Conservation (phyloP, 1,140 invertebrate species). For the Oscheius sp. region DNA sequence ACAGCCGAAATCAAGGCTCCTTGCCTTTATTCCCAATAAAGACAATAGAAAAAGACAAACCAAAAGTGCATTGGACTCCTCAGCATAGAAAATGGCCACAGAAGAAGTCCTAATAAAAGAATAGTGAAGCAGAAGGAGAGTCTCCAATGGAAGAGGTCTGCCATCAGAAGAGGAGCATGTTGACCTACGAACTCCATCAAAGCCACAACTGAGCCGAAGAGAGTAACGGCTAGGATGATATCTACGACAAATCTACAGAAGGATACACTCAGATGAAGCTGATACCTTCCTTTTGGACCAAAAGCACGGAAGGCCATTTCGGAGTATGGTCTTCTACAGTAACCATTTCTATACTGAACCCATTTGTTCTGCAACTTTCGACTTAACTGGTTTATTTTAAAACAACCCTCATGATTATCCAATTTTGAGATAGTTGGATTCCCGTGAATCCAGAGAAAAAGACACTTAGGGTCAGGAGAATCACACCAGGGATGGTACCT, state of each 20-base stretch:
- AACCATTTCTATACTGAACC: constrained; percentile 32
- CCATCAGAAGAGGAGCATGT: constrained; percentile 28
- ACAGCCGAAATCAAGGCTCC: constrained; percentile 67
- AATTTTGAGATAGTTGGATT: constrained; percentile 25
- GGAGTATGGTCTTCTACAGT: constrained; percentile 35
- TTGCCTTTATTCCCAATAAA: background rate
- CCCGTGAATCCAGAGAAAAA: constrained; percentile 24
- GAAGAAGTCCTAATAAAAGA: constrained; percentile 15
- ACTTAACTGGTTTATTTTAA: no score
- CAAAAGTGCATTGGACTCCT: constrained; percentile 46
- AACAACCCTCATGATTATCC: constrained; percentile 24
- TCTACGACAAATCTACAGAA: constrained; percentile 22
- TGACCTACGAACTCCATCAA: constrained; percentile 25
- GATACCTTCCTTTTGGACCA: constrained; percentile 21
- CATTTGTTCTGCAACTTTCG: constrained; percentile 23
- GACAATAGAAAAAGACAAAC: constrained; percentile 36
- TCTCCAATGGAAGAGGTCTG: constrained; percentile 16
- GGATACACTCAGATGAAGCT: background rate
- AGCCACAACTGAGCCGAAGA: constrained; percentile 26
- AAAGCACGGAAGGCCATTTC: constrained; percentile 37
- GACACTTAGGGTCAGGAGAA: background rate
- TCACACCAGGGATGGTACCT: constrained; percentile 2
- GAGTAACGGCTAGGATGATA: constrained; percentile 18
- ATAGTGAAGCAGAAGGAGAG: constrained; percentile 38
- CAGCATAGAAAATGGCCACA: constrained; percentile 36